These are phyloP conservation scores for Saccopteryx bilineata DNA, from an alignment of 2,113 vertebrate genomes.

Conservation along the genomic window DNA sequence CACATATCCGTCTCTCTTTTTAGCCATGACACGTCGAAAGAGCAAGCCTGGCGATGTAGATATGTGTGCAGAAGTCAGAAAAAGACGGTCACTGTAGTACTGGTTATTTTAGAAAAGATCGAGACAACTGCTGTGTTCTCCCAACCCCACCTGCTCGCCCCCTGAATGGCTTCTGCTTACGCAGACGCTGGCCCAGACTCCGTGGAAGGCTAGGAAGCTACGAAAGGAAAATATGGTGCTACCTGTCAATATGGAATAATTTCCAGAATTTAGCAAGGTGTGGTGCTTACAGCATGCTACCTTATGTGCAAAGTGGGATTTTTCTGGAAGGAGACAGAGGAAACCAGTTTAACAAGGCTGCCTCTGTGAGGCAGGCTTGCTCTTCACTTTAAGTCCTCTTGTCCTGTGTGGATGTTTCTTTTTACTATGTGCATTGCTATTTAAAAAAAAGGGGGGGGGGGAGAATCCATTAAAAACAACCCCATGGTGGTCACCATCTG, in stretches of 20 bases:
- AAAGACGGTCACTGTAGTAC: not conserved
- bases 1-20: not conserved
- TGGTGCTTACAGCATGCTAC: not conserved
- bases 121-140: fast-evolving
- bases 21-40: not conserved
- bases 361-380: not conserved
- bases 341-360: not conserved
- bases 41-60: not conserved
- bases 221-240: not conserved
- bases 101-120: not conserved
- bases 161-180: not conserved
- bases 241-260: not conserved
- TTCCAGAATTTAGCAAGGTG: not conserved
- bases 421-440: not conserved
- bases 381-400: conserved; percentile 6
- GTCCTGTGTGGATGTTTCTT: not conserved
- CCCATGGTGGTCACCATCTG: not conserved
- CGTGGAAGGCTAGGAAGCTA: not conserved
- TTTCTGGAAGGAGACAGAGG: not conserved
- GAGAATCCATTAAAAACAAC: not conserved
- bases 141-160: too few relatives aligned
- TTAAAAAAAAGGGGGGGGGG: not conserved
- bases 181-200: not conserved
- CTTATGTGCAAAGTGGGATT: not conserved
- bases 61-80: not conserved